Conservation (phyloP, 2,888 invertebrate species). For the Vesta saturnalis region DNA sequence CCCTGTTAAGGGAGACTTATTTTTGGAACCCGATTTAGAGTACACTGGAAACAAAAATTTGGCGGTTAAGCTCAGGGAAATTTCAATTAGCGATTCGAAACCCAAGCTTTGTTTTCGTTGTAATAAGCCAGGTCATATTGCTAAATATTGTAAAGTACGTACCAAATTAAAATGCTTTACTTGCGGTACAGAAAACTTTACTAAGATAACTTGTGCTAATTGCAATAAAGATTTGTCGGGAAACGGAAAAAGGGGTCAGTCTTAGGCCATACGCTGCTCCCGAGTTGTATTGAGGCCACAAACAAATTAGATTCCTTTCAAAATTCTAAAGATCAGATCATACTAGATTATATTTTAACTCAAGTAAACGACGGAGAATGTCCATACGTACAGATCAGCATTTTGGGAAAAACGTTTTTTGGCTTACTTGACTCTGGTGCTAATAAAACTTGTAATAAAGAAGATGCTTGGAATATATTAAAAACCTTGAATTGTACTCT, state of each 20-base stretch:
- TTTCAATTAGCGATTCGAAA: not conserved
- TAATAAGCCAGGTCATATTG: no score
- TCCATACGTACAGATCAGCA: constrained; percentile 23
- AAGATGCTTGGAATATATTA: not conserved
- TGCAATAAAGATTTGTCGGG: not conserved
- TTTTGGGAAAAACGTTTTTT: constrained; percentile 17
- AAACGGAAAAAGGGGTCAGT: not conserved
- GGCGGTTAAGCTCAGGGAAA: not conserved
- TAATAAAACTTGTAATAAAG: not conserved
- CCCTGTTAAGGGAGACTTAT: not conserved
- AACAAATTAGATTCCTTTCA: not conserved
- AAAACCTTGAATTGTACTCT: not conserved
- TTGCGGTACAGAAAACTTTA: no score
- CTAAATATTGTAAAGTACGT: no score
- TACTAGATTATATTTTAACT: constrained; percentile 25
- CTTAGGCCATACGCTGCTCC: not conserved
- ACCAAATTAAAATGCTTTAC: no score
- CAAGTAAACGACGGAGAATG: constrained; percentile 16
- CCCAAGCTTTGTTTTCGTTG: no score
- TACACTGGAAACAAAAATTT: not conserved
- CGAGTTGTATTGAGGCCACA: not conserved
- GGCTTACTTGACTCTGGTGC: constrained; percentile 30
- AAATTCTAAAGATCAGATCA: not conserved
- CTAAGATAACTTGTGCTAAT: not conserved
- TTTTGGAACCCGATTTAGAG: not conserved